Conservation (phyloP, 2,888 invertebrate genomes). For the Petrophora chlorosata region DNA sequence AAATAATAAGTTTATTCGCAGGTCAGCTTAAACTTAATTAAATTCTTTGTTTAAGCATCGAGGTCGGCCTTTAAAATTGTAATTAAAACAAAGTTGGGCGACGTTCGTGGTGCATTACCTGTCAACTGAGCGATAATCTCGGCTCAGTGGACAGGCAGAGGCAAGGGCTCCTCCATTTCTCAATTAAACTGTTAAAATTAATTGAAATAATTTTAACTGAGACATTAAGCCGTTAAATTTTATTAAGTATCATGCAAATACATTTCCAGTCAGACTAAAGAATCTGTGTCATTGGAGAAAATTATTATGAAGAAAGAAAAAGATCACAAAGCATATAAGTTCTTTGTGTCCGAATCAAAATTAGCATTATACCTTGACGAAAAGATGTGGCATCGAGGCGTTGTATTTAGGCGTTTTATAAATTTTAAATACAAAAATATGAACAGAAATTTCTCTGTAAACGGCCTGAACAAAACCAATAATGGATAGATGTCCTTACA, state of each 20-base stretch:
- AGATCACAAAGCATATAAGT: background rate
- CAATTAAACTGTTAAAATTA: no score
- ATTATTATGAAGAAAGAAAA: background rate
- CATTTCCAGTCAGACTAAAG: background rate
- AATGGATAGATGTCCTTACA: background rate
- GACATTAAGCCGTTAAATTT: no score
- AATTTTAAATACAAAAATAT: background rate
- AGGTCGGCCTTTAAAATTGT: conserved; percentile 33
- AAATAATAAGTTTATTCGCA: conserved; percentile 28
- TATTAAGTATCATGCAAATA: no score
- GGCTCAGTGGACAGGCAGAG: background rate
- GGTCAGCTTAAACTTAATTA: conserved; percentile 43
- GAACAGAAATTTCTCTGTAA: background rate
- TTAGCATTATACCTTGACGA: background rate
- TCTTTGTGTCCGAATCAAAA: background rate
- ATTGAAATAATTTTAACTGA: background rate
- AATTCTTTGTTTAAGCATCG: conserved; percentile 37
- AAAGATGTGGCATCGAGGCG: no score
- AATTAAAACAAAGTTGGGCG: conserved; percentile 42
- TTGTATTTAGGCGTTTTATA: no score
- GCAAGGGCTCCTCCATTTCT: no score
- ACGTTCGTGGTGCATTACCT: conserved; percentile 31
- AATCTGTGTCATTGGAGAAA: background rate
- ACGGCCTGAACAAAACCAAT: background rate
- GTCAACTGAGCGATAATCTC: conserved; percentile 15